Evolutionary conservation across 2,797 vertebrate species (phyloP).

Genomic region (Paramormyrops hopkinsi): DNA sequence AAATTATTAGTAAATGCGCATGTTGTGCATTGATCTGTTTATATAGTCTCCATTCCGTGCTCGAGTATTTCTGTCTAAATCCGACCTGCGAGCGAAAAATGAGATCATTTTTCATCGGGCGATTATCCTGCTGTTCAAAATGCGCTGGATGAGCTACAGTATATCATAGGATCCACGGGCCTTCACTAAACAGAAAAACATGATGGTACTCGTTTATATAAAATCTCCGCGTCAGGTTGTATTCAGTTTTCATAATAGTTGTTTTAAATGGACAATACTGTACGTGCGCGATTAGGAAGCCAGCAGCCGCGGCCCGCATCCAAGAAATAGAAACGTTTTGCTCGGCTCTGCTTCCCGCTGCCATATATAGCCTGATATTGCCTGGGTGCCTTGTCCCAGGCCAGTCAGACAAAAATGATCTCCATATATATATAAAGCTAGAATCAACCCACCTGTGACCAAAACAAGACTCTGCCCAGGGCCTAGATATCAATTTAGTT

Average conservation of each 20-base stretch:
- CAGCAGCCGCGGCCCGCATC: neutral
- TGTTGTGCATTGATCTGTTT: neutral
- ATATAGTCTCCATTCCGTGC: neutral
- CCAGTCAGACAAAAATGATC: neutral
- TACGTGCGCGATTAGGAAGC: neutral
- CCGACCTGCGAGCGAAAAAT: neutral
- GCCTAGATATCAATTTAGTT: neutral
- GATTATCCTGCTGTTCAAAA: neutral
- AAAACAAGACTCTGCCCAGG: neutral
- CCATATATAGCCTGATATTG: neutral
- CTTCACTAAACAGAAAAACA: neutral
- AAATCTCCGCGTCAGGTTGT: neutral
- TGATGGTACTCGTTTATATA: neutral
- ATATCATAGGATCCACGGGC: neutral
- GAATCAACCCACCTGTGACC: neutral
- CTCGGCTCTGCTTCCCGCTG: neutral
- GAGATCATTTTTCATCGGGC: neutral
- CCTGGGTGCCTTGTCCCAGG: neutral
- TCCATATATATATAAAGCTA: neutral
- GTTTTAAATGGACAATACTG: neutral
- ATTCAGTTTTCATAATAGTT: neutral
- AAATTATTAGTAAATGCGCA: neutral
- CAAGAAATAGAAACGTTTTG: neutral
- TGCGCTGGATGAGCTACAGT: neutral
- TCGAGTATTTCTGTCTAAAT: neutral